phyloP scores from a whole-genome alignment of 2,797 vertebrate genomes.

The Pseudomugil gertrudae region DNA sequence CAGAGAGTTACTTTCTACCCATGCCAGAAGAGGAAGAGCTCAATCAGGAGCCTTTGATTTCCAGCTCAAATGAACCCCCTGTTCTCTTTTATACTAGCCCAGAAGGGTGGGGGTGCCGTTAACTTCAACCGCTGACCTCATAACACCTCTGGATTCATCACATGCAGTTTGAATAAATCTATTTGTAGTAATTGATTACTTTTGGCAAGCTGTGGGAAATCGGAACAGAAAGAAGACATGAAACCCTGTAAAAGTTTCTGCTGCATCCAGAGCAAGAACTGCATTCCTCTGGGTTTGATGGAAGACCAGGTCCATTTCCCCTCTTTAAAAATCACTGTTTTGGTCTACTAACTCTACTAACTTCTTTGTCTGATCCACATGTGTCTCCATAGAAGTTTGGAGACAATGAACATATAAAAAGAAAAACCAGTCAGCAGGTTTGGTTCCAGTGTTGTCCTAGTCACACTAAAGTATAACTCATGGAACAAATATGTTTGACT shows the following conservation, averaged over 20 bases:
- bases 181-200: neutral
- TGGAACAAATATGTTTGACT: conserved; percentile 32
- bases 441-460: conserved; percentile 12
- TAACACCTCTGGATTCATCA: neutral
- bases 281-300: neutral
- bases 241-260: neutral
- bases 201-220: neutral
- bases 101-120: neutral
- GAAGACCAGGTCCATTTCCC: neutral
- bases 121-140: neutral
- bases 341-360: neutral
- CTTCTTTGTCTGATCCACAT: neutral
- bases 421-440: conserved; percentile 29
- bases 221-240: neutral
- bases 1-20: conserved; percentile 33
- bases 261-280: neutral
- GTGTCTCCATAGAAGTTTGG: neutral
- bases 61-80: neutral
- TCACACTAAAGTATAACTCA: conserved; percentile 27
- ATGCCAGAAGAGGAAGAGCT: neutral
- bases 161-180: neutral
- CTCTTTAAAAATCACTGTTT: neutral
- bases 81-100: neutral
- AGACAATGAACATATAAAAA: neutral
- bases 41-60: neutral